These are phyloP conservation scores for Kradibia gibbosae DNA, from an alignment of 1,140 invertebrate genomes.

Conservation along the genomic window DNA sequence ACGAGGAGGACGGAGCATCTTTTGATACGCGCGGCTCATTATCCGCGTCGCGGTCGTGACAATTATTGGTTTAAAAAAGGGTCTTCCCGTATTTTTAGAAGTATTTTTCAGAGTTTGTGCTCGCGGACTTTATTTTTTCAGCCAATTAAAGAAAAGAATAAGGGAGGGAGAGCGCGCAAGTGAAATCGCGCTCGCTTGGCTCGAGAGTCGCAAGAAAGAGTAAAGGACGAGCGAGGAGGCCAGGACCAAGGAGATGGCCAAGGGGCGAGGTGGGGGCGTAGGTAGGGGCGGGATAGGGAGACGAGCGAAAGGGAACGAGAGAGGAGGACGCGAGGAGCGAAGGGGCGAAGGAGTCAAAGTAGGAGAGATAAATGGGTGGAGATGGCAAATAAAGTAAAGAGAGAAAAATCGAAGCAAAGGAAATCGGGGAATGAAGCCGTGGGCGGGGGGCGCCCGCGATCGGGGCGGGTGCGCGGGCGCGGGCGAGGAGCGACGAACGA, in stretches of 20 bases:
- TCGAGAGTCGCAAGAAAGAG: conserved; percentile 15
- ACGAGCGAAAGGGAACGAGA: conserved; percentile 17
- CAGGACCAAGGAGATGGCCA: conserved; percentile 23
- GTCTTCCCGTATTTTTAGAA: conserved; percentile 6
- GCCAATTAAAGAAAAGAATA: conserved; percentile 47
- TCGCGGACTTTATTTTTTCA: conserved; percentile 30
- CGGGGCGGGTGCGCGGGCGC: conserved; percentile 37
- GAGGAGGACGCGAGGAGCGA: conserved; percentile 21
- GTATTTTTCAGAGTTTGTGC: conserved; percentile 33
- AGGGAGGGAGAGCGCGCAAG: conserved; percentile 20
- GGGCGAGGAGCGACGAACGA: conserved; percentile 46
- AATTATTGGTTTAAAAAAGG: conserved; percentile 35
- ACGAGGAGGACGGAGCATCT: background rate
- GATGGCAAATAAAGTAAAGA: conserved; percentile 48
- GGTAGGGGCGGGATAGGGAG: conserved; percentile 16
- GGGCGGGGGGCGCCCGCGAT: conserved; percentile 24
- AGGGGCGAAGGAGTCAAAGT: conserved; percentile 44
- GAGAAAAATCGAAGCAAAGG: conserved; percentile 53
- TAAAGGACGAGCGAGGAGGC: conserved; percentile 6
- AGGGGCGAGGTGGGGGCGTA: conserved; percentile 13
- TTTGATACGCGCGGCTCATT: conserved; percentile 29
- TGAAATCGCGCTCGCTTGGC: conserved; percentile 15
- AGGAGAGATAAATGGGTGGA: conserved; percentile 49
- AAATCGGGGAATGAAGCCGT: conserved; percentile 36
- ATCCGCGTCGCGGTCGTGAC: conserved; percentile 23